phyloP scores from a whole-genome alignment of 2,797 vertebrate species.

The Heterohyrax brucei region DNA sequence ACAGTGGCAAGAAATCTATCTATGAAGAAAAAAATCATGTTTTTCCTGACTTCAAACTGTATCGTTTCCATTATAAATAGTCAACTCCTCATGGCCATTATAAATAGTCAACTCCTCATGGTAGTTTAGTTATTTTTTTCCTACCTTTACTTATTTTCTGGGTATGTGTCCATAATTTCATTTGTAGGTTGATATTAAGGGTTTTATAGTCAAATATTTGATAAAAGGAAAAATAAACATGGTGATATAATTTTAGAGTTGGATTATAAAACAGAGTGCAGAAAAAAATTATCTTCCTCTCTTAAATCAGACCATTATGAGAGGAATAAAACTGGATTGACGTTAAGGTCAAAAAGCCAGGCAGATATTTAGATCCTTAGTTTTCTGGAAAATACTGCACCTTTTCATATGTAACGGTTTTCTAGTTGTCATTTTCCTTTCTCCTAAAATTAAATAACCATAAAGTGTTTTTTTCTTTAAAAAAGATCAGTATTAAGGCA shows the following conservation, averaged over 20 bases:
- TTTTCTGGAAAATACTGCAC: not conserved
- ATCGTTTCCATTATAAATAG: constrained; percentile 59
- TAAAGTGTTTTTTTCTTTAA: constrained; percentile 27
- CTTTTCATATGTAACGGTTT: constrained; percentile 29
- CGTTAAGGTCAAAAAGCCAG: constrained; percentile 65
- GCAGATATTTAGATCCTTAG: not conserved
- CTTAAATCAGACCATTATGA: not conserved
- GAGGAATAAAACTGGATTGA: not conserved
- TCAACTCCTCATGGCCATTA: not conserved
- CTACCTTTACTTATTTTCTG: constrained; percentile 80
- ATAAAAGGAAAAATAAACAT: constrained; percentile 55
- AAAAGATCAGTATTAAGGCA: constrained; percentile 12
- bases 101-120: constrained; percentile 50
- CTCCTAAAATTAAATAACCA: constrained; percentile 54
- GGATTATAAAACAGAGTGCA: constrained; percentile 57
- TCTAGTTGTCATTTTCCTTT: constrained; percentile 24
- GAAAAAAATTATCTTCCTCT: constrained; percentile 70
- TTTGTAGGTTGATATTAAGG: constrained; percentile 87
- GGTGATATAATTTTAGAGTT: constrained; percentile 61
- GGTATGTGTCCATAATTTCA: constrained; percentile 80
- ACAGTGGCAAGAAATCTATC: constrained; percentile 6
- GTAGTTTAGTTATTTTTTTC: constrained; percentile 63
- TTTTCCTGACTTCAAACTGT: constrained; percentile 70
- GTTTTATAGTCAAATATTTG: constrained; percentile 77
- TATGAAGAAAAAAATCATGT: constrained; percentile 67